Conservation (phyloP, 2,888 invertebrate genomes). For the Trachelus troglodyta region DNA sequence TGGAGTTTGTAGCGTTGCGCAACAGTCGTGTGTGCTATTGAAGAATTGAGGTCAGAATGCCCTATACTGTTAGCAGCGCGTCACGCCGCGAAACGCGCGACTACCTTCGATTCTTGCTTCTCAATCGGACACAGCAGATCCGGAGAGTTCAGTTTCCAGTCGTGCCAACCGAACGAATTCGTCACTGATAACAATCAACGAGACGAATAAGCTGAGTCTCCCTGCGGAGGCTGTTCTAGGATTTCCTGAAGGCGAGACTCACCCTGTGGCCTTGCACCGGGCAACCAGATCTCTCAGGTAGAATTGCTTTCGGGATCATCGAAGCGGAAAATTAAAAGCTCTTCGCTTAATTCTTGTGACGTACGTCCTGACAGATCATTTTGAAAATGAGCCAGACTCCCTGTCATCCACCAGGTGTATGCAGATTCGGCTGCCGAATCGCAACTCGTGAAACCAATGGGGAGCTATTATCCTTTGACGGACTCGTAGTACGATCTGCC, state of each 20-base stretch:
- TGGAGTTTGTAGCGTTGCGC: slow-evolving; percentile 42
- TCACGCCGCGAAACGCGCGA: slow-evolving; percentile 37
- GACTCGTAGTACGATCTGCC: background rate
- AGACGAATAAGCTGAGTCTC: background rate
- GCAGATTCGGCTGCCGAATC: background rate
- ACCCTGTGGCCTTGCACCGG: background rate
- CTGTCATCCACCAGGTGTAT: background rate
- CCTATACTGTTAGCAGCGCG: slow-evolving; percentile 46
- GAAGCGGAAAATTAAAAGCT: background rate
- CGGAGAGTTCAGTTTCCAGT: background rate
- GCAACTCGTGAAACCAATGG: background rate
- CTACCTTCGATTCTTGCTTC: slow-evolving; percentile 32
- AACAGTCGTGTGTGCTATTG: slow-evolving; percentile 50
- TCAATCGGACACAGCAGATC: background rate
- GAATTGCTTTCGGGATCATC: background rate
- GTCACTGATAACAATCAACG: background rate
- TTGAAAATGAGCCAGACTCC: background rate
- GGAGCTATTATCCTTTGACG: slow-evolving; percentile 1
- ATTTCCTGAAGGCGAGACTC: background rate
- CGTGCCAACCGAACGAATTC: background rate
- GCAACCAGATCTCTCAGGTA: background rate
- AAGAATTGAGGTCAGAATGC: slow-evolving; percentile 59
- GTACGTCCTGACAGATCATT: background rate
- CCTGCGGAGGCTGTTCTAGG: background rate
- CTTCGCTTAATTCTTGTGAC: background rate